These are phyloP conservation scores for Trinectes maculatus DNA, from an alignment of 2,113 vertebrate species.

Conservation along the genomic window DNA sequence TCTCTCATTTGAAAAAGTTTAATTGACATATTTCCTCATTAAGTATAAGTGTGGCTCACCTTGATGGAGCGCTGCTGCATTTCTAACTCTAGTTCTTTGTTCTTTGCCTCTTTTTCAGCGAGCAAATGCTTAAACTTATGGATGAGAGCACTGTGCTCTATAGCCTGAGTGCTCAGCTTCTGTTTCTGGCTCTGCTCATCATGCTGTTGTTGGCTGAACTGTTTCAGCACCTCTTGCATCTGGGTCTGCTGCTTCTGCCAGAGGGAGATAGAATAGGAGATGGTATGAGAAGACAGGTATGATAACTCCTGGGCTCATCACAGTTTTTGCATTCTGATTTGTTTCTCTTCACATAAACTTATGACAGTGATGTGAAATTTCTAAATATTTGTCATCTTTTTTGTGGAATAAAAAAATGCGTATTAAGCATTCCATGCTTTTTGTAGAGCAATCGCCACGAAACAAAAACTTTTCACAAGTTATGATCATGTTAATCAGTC, in stretches of 20 bases:
- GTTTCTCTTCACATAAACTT: background rate
- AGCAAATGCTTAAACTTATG: constrained; percentile 81
- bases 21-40: too few relatives aligned
- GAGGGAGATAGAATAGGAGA: too few relatives aligned
- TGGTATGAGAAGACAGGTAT: constrained; percentile 3
- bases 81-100: constrained; percentile 83
- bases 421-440: background rate
- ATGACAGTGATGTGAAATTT: background rate
- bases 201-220: constrained; percentile 80
- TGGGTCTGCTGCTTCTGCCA: constrained; percentile 88
- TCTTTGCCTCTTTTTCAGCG: constrained; percentile 82
- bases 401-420: background rate
- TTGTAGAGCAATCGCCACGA: background rate
- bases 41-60: constrained; percentile 71
- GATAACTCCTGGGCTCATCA: background rate
- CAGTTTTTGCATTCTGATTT: background rate
- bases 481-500: background rate
- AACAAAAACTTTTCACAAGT: too few relatives aligned
- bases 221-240: constrained; percentile 85
- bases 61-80: constrained; percentile 71
- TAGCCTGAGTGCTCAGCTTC: constrained; percentile 69
- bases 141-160: constrained; percentile 74
- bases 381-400: background rate
- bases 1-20: too few relatives aligned
- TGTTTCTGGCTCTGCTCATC: constrained; percentile 58